Base-by-base conservation (phyloP, 2,113 vertebrate species). In the Tupaia chinensis region DNA sequence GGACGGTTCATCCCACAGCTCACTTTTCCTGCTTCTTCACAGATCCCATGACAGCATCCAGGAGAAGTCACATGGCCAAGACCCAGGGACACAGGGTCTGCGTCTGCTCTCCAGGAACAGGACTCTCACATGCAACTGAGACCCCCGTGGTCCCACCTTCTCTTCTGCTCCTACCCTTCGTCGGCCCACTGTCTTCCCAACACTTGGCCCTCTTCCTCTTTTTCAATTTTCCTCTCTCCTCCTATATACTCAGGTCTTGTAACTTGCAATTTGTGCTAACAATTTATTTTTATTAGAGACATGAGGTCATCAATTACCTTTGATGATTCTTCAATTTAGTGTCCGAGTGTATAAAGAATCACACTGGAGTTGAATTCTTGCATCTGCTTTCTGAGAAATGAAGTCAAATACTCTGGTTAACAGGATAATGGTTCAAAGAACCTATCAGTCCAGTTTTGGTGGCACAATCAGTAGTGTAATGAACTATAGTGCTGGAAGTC, bases 1-100 rank as follows among this genome's bases (percentile, higher is more conserved):
- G 91, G 66, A 94, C 93, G 77, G 69, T 6, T 61, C 69, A 66
- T 83, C 81, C 16, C 68, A 70, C 89, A 83, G 90, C n/a, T 32
- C 32, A 27, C 61, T 34, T 76, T 96, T 96, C 90, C 90, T 23
- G 66, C 32, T 14, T 20, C 87, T 79, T 83, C 70, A 22, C 27
- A 9, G 69, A 93, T 54, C 76, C 77, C 32, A 79, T 89, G 94
- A 77, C 87, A 92, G 79, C 17, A 32, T n/a, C 56, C 32, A 61
- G 53, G 32, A 80, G 65, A 56, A n/a, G 76, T 53, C 25, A 9
- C 89, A 89, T 90, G 72, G 84, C 29, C 89, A 19, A 4, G 29
- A 44, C 6, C 17, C 44, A 5, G 53, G 9, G 3, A 72, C 1
- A 27, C 15, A 1, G 63, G 25, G 9, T 10, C 69, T 27, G 34